Percentiles rank a stretch among this genome's conserved stretches.
Evolutionary conservation across 2,888 invertebrate species (phyloP).

Genomic region (Drosophila lutescens): DNA sequence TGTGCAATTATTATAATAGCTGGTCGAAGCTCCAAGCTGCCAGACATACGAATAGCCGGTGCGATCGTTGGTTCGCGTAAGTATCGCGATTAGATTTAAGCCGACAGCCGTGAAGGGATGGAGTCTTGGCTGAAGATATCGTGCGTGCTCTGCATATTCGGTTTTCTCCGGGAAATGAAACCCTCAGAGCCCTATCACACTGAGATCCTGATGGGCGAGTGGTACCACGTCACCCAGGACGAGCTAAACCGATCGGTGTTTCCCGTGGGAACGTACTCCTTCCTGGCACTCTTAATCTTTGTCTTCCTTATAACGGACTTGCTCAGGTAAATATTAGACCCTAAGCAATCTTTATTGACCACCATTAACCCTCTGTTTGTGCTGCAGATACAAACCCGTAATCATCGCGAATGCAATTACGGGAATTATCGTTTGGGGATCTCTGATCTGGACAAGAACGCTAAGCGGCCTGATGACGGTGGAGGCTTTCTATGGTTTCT

Average conservation of each 20-base stretch:
- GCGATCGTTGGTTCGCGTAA: background rate
- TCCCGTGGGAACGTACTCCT: slow-evolving; percentile 94
- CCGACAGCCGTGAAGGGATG: slow-evolving; percentile 59
- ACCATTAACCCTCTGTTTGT: background rate
- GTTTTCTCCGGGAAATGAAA: slow-evolving; percentile 92
- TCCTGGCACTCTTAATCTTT: slow-evolving; percentile 89
- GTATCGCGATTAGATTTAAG: slow-evolving; percentile 49
- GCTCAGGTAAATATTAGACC: slow-evolving; percentile 80
- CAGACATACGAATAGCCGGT: slow-evolving; percentile 4
- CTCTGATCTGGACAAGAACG: slow-evolving; percentile 90
- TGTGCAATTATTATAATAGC: slow-evolving; percentile 60
- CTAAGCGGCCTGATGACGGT: slow-evolving; percentile 89
- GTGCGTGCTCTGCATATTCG: slow-evolving; percentile 90
- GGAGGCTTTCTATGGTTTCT: slow-evolving; percentile 91
- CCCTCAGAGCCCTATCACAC: slow-evolving; percentile 95
- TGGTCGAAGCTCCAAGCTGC: slow-evolving; percentile 15
- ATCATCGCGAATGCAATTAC: slow-evolving; percentile 90
- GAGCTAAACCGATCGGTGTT: slow-evolving; percentile 87
- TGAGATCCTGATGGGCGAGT: slow-evolving; percentile 90
- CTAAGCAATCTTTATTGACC: background rate
- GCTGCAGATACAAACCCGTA: slow-evolving; percentile 91
- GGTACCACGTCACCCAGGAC: slow-evolving; percentile 90
- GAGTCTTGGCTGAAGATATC: slow-evolving; percentile 89
- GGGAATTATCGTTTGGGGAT: slow-evolving; percentile 90
- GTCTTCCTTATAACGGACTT: slow-evolving; percentile 94